Evolutionary conservation across 2,797 vertebrate species (phyloP), one percentile per base, ranked within the genome.

Genomic region (Sebastes cheni): DNA sequence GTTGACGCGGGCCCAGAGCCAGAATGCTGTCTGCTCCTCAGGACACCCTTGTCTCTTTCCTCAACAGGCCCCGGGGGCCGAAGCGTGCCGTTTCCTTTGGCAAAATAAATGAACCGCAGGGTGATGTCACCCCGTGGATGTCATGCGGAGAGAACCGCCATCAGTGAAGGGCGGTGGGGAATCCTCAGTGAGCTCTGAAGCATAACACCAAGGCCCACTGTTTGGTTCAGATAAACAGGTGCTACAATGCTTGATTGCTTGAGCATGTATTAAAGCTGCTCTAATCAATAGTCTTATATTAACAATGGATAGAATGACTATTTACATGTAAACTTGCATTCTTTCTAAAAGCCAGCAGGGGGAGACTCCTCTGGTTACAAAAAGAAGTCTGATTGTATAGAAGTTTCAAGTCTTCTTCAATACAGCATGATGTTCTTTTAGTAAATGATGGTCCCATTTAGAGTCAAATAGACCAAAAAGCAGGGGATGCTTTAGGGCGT

Each of bases 1-100:
- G 91, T 93, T 94, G 91, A 93, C 77, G 67, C 50, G 56, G 94
- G 94, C 91, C 20, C 12, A 25, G 34, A 60, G 94, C 95, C 94
- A 95, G 89, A 88, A 76, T 39, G 29, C 86, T 90, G 89, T 92
- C 78, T 55, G 67, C 80, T 87, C 70, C 80, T 85, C 50, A 61
- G 83, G 89, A 87, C 88, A 89, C 79, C 76, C 85, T 64, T 82
- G 80, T 90, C 84, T 89, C 62, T 89, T 75, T 85, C 75, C 72
- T 88, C 83, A 75, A 83, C 75, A 82, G 79, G 80, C 80, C 75
- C 68, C 20, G 11, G 32, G 85, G 88, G 77, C 64, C 77, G 29
- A 88, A 78, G 73, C 62, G 67, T 20, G 50, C 66, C 74, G 59
- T 93, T 94, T 94, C 81, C 75, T 91, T 94, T 92, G 78, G 84